phyloP scores from a whole-genome alignment of 92 coral and sea anemone genomes.

The Phenganax stokvisi region DNA sequence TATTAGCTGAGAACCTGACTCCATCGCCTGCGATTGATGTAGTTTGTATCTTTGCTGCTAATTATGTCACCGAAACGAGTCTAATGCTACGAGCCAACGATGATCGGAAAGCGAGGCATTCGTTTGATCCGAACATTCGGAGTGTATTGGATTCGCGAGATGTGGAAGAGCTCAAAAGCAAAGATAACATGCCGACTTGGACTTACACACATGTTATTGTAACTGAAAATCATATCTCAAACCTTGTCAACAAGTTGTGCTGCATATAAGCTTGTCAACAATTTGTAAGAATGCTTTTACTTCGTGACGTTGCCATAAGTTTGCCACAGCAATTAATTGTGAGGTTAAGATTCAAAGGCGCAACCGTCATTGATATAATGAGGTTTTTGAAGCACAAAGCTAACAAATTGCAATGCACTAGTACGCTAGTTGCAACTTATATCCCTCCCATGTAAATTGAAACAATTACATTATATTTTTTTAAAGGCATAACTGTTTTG shows the following conservation, averaged over 20 bases:
- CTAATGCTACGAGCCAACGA: background rate
- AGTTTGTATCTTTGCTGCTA: background rate
- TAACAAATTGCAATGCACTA: too few species aligned
- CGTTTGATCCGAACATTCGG: background rate
- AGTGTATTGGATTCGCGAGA: background rate
- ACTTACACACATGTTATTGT: too few species aligned
- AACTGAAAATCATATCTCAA: too few species aligned
- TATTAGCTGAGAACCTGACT: background rate
- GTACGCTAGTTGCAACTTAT: too few species aligned
- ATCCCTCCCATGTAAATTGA: too few species aligned
- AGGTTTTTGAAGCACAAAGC: too few species aligned
- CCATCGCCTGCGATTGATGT: background rate
- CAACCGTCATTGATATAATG: background rate
- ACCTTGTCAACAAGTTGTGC: too few species aligned
- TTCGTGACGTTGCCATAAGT: too few species aligned
- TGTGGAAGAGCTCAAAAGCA: background rate
- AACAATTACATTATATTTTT: background rate
- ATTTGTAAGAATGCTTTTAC: too few species aligned
- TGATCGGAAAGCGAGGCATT: background rate
- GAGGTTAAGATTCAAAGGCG: too few species aligned
- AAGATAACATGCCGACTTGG: background rate
- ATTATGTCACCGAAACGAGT: background rate
- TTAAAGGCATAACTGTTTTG: conserved; percentile 5
- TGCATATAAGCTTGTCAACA: too few species aligned
- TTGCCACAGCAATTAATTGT: too few species aligned